phyloP scores from a whole-genome alignment of 1,140 invertebrate species.

The Diuraphis noxia region DNA sequence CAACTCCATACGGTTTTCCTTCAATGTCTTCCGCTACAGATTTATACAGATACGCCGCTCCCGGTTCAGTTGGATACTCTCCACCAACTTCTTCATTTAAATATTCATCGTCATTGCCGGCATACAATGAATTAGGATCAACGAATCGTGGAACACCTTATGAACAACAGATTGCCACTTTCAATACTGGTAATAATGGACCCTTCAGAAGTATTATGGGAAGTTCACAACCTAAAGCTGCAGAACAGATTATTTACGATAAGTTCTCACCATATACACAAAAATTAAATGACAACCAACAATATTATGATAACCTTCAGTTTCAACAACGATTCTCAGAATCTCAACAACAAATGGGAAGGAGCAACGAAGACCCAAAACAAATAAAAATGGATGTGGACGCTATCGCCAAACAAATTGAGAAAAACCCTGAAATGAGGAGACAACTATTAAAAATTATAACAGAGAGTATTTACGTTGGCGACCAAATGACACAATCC shows the following conservation, averaged over 20 bases:
- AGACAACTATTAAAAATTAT: slow-evolving; percentile 43
- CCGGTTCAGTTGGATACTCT: neutral
- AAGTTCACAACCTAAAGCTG: neutral
- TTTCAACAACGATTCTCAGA: neutral
- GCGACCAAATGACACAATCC: neutral
- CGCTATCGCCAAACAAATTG: slow-evolving; percentile 6
- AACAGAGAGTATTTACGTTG: slow-evolving; percentile 1
- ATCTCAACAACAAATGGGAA: neutral
- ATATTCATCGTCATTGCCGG: neutral
- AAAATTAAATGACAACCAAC: neutral
- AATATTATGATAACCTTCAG: neutral
- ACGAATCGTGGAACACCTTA: neutral
- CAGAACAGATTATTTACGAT: slow-evolving; percentile 26
- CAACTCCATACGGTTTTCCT: neutral
- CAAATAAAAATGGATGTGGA: slow-evolving; percentile 1
- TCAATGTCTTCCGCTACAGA: neutral
- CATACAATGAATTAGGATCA: neutral
- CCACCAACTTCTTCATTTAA: slow-evolving; percentile 14
- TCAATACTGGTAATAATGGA: neutral
- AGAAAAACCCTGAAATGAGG: slow-evolving; percentile 29
- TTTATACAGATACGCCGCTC: neutral
- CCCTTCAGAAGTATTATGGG: neutral
- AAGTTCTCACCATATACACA: slow-evolving; percentile 11
- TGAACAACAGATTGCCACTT: neutral
- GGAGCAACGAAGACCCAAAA: slow-evolving; percentile 10